phyloP scores from a whole-genome alignment of 2,113 vertebrate genomes.

The Syngnathus typhle region DNA sequence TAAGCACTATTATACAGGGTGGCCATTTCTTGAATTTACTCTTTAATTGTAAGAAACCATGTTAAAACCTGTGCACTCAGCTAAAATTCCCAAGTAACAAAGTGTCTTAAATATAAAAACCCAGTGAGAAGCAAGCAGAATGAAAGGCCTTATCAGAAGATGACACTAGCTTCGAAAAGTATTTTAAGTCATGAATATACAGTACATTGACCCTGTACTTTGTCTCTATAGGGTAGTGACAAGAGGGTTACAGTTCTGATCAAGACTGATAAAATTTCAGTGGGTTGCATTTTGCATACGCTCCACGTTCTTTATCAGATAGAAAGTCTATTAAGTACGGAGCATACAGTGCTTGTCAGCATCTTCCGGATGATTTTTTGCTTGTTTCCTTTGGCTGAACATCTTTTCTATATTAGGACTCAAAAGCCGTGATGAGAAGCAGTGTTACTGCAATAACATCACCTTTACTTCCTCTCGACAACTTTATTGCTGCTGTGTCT shows the following conservation, averaged over 20 bases:
- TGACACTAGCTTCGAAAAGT: slow-evolving; percentile 24
- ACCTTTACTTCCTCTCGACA: slow-evolving; percentile 37
- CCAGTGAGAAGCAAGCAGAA: slow-evolving; percentile 13
- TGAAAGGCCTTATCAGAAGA: slow-evolving; percentile 21
- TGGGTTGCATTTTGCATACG: slow-evolving; percentile 10
- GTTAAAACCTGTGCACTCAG: background rate
- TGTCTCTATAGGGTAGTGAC: slow-evolving; percentile 27
- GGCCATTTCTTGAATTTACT: background rate
- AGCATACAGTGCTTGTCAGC: slow-evolving; percentile 26
- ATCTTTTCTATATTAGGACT: slow-evolving; percentile 22
- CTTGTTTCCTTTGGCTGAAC: slow-evolving; percentile 36
- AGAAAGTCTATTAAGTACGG: slow-evolving; percentile 27
- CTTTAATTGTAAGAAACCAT: background rate
- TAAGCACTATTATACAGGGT: background rate
- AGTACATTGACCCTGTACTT: slow-evolving; percentile 20
- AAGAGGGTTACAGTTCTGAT: slow-evolving; percentile 24
- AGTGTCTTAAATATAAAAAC: slow-evolving; percentile 26
- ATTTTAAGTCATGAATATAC: slow-evolving; percentile 42
- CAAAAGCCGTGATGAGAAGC: slow-evolving; percentile 26
- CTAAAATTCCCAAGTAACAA: slow-evolving; percentile 20
- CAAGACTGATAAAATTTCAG: slow-evolving; percentile 31
- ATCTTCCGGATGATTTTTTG: slow-evolving; percentile 25
- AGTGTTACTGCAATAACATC: slow-evolving; percentile 39
- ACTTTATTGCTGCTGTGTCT: slow-evolving; percentile 34
- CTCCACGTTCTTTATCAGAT: slow-evolving; percentile 52